Evolutionary conservation across 2,113 vertebrate species (phyloP), one percentile per base, ranked within the genome.

Genomic region (Salvelinus sp.): DNA sequence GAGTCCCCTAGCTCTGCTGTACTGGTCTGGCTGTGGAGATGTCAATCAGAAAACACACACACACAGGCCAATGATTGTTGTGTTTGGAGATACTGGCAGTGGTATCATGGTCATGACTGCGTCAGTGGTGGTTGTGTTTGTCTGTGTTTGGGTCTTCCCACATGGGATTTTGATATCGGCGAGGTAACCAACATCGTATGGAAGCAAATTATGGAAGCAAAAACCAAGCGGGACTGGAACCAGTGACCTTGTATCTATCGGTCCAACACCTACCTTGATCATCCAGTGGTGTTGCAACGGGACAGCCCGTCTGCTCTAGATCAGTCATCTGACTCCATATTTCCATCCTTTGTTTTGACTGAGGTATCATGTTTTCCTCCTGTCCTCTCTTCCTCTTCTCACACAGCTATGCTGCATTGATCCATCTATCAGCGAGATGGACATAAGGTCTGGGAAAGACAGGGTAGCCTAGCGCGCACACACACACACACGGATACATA

Each of bases 391-490:
- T 68, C 28, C 25, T 68, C 9, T 68, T 18, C 38, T 44, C 38
- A 44, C 38, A 44, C 38, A 44, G 38, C 38, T 16, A 74, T 63
- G 57, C 66, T 71, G 72, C 77, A 60, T 74, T 78, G 82, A 77
- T 44, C 77, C 66, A 25, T 44, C 77, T 76, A 73, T 72, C 83
- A 73, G 9, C 9, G 7, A 77, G 4, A 1, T 22, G 54, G 76
- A 72, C 70, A 64, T 38, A 74, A 69, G 38, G 48, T 70, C 71
- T 74, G 22, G 12, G 72, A 63, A 27, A 60, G 47, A 18, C 22
- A 54, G 23, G 16, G 16, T 13, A 23, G 47, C 18, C 12, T 13
- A 69, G 20, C 20, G 1, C 38, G 2, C 38, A 48, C 20, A 47
- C 9, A 23, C 22, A 3, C 6, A 5, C n/a, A n/a, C 20, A 25